Conservation (phyloP, 2,888 invertebrate genomes). For the Tricholauxania praeusta region DNA sequence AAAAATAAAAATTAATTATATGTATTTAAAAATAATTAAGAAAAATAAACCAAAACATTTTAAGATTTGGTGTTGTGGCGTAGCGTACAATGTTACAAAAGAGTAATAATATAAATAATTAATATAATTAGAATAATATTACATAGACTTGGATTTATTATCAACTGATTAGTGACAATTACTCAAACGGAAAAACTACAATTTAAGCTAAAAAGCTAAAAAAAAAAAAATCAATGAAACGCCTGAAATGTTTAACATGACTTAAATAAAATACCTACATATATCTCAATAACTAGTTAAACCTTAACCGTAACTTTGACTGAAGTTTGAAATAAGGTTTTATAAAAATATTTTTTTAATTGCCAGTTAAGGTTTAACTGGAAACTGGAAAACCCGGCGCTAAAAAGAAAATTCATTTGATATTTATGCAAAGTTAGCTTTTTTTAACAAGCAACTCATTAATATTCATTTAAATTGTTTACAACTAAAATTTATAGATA, state of each 20-base stretch:
- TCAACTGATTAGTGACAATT: conserved; percentile 7
- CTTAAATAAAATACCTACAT: not conserved
- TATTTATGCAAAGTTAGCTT: not conserved
- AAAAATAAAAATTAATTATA: not conserved
- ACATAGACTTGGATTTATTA: not conserved
- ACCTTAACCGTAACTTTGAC: no score
- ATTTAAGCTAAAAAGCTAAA: no score
- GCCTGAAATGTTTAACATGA: conserved; percentile 17
- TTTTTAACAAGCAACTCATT: not conserved
- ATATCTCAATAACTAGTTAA: no score
- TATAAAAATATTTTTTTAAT: no score
- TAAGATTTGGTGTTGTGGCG: not conserved
- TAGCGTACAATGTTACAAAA: conserved; percentile 21
- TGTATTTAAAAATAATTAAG: conserved; percentile 12
- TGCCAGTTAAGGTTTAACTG: no score
- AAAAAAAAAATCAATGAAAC: conserved; percentile 6
- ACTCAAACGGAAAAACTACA: not conserved
- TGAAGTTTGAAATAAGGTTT: no score
- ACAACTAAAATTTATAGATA: not conserved
- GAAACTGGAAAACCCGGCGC: no score
- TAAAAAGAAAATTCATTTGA: not conserved
- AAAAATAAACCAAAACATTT: not conserved
- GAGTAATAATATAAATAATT: conserved; percentile 30
- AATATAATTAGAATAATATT: conserved; percentile 35
- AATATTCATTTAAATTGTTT: not conserved